Evolutionary conservation across 2,113 vertebrate genomes (phyloP).

Genomic region (Dunckerocampus dactyliophorus): DNA sequence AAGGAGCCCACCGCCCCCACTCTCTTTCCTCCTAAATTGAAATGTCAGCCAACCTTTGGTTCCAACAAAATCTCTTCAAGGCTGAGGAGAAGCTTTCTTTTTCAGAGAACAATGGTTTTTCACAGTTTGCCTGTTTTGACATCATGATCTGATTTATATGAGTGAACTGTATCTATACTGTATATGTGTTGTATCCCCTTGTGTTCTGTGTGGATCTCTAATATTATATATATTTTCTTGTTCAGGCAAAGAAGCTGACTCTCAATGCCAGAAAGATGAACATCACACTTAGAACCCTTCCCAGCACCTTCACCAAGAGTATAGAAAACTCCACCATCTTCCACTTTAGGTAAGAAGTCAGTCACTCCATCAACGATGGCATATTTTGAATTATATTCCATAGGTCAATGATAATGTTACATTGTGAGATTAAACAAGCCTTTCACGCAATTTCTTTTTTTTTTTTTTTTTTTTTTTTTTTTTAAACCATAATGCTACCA

Average conservation of each 20-base stretch:
- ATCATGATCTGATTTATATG: neutral
- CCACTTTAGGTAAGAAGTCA: constrained; percentile 71
- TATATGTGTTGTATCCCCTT: neutral
- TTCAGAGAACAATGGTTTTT: constrained; percentile 8
- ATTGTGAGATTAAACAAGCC: neutral
- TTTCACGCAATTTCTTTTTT: too few relatives aligned
- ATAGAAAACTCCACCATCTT: constrained; percentile 87
- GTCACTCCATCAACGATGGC: neutral
- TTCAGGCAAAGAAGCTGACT: constrained; percentile 76
- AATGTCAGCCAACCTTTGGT: constrained; percentile 29
- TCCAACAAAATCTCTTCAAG: constrained; percentile 8
- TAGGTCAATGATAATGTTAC: neutral
- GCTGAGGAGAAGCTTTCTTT: constrained; percentile 5
- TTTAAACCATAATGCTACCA: neutral
- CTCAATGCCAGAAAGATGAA: constrained; percentile 75
- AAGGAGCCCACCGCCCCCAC: neutral
- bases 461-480: too few relatives aligned
- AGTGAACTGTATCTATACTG: neutral
- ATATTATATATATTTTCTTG: constrained; percentile 1
- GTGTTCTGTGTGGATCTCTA: neutral
- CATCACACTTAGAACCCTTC: constrained; percentile 82
- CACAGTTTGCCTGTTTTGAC: constrained; percentile 11
- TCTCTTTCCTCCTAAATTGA: constrained; percentile 23
- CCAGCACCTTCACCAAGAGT: constrained; percentile 83
- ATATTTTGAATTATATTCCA: neutral